Conservation (phyloP, 2,113 vertebrate species). For the Sus scrofa region T2T-Sscrofa CM000824.6:95241501-95242000, state of each 20-base stretch:
- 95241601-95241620: not conserved
- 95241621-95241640: not conserved
- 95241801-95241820: not conserved
- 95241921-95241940: slow-evolving; percentile 1
- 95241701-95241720: not conserved
- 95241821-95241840: not conserved
- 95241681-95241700: not conserved
- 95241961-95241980: not conserved
- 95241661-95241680: not conserved
- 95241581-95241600: not conserved
- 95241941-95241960: not conserved
- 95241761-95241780: not conserved
- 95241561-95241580: not conserved
- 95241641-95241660: not conserved
- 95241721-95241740: not conserved
- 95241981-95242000: not conserved
- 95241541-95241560: not conserved
- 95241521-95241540: not conserved
- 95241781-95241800: not conserved
- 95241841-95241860: not conserved
- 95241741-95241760: not conserved
- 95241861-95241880: not conserved
- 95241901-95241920: not conserved
- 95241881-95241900: not conserved
- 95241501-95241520: not conserved